A percentile compares a stretch with the other conserved stretches of the same genome.
Evolutionary conservation across 2,888 invertebrate genomes (phyloP).

Genomic region (Zaprionus lineosus): DNA sequence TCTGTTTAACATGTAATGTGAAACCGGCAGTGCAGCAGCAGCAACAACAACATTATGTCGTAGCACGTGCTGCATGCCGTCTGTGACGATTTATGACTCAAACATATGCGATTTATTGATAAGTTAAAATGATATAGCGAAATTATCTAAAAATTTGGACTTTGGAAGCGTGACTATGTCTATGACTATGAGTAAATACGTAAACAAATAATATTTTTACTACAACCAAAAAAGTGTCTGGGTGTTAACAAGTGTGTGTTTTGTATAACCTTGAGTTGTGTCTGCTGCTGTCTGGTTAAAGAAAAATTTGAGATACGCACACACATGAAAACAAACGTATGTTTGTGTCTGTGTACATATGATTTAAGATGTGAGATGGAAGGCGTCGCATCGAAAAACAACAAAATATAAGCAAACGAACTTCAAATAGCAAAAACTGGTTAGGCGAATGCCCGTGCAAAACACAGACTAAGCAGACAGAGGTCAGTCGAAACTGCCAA

Average conservation of each 20-base stretch:
- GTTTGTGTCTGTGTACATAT: constrained; percentile 5
- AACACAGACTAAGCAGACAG: constrained; percentile 41
- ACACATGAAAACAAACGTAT: constrained; percentile 1
- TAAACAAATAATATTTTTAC: background rate
- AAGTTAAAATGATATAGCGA: constrained; percentile 24
- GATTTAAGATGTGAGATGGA: no score
- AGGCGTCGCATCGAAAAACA: constrained; percentile 17
- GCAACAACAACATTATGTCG: constrained; percentile 24
- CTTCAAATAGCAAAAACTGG: constrained; percentile 38
- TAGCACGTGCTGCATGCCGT: no score
- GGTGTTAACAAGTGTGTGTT: constrained; percentile 1
- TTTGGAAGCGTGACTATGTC: constrained; percentile 31
- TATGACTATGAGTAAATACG: no score
- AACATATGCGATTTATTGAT: constrained; percentile 6
- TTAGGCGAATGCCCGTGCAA: constrained; percentile 37
- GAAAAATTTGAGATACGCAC: constrained; percentile 5
- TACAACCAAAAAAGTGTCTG: constrained; percentile 3
- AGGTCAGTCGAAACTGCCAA: constrained; percentile 8
- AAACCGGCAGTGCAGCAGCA: background rate
- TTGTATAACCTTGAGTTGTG: constrained; percentile 50
- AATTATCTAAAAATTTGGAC: constrained; percentile 35
- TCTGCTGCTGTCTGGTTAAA: constrained; percentile 29
- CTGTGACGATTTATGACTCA: constrained; percentile 44
- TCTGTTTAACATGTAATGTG: background rate
- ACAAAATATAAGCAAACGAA: constrained; percentile 28